Conservation (phyloP, 2,888 invertebrate genomes). For the Lycophotia porphyrea region DNA sequence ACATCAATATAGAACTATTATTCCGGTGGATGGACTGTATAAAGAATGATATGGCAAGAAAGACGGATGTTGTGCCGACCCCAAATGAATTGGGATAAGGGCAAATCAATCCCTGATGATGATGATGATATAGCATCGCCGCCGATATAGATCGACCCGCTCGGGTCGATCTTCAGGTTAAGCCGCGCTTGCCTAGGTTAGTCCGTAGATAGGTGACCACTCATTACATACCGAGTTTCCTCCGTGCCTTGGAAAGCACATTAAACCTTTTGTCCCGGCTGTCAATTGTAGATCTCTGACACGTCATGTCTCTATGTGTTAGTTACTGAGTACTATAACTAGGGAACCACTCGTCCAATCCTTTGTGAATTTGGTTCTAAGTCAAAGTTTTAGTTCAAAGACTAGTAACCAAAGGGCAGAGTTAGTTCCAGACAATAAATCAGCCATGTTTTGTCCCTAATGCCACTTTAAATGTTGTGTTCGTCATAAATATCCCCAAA, state of each 20-base stretch:
- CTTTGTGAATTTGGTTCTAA: background rate
- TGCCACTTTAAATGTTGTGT: conserved; percentile 42
- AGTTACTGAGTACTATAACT: background rate
- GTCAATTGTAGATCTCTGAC: background rate
- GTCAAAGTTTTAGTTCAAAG: too few species aligned
- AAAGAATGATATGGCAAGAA: too few species aligned
- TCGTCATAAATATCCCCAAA: conserved; percentile 47
- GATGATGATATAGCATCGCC: too few species aligned
- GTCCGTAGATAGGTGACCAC: background rate
- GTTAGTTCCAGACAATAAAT: conserved; percentile 17
- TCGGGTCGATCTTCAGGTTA: background rate
- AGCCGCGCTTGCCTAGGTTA: background rate
- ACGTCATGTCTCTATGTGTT: background rate
- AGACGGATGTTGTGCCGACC: too few species aligned
- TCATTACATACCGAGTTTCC: background rate
- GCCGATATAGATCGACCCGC: too few species aligned
- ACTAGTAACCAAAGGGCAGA: background rate
- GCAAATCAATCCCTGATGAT: too few species aligned
- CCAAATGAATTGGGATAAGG: too few species aligned
- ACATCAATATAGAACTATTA: conserved; percentile 5
- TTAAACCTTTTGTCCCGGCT: background rate
- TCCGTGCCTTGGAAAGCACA: background rate
- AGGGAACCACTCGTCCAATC: background rate
- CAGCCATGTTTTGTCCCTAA: conserved; percentile 25
- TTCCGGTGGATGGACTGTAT: too few species aligned